Base-by-base conservation (phyloP, 2,888 invertebrate genomes). In the Harpagoxenus sublaevis region DNA sequence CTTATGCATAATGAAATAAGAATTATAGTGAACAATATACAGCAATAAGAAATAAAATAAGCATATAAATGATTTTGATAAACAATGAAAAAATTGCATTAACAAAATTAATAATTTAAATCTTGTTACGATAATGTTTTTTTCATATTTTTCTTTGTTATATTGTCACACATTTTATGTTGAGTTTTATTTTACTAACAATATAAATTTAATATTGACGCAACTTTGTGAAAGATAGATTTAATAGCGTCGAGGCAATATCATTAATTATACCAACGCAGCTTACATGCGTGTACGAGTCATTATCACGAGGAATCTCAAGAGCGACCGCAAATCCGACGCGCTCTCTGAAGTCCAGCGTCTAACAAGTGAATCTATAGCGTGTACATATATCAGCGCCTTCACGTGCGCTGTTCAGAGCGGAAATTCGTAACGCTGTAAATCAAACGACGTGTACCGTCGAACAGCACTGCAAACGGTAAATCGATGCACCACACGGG, bases 251-350 rank as follows among this genome's bases (percentile, higher is more conserved):
- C 77, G 85, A 86, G 78, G 84, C 86, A 83, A 89, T 90, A 91
- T 90, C 86, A 86, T 90, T 92, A 91, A 92, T 92, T 91, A 91
- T 88, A 84, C 85, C 88, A 88, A 90, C 87, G 90, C 86, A 87
- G 87, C 87, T 74, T 83, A 81, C 68, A 68, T 79, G 82, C 87
- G 81, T 86, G 86, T 86, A 77, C 88, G 91, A 90, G 82, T 92
- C 92, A 90, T 88, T 90, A 91, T 89, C 88, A 77, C 84, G 84
- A 77, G 88, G 70, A 87, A 89, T 90, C 87, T 90, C 86, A 84
- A 83, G 79, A 84, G 78, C 68, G 65, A 62, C 68, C 68, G 74
- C 75, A 77, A 86, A 71, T 73, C 66, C 68, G 55, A 63, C 23
- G 68, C 63, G 48, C 74, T 23, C 42, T 23, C 42, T 62, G 45